Evolutionary conservation across 2,797 vertebrate genomes (phyloP).

Genomic region (Chrosomus eos): DNA sequence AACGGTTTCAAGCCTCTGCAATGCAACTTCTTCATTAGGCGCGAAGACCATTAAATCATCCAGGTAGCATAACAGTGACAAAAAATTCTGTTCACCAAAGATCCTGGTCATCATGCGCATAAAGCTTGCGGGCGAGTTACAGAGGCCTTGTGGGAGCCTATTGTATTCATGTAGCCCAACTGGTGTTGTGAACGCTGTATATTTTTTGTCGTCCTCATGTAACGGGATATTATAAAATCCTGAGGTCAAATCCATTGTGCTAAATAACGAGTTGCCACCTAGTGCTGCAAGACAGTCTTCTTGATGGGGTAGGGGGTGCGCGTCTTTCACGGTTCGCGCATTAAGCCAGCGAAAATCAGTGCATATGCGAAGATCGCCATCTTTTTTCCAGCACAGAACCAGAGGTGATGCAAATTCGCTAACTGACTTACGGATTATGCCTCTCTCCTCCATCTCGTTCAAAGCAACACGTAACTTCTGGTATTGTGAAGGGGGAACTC

Average conservation of each 20-base stretch:
- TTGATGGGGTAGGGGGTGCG: too few species aligned
- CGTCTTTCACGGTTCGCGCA: too few species aligned
- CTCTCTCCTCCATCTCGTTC: too few species aligned
- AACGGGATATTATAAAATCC: slow-evolving; percentile 4
- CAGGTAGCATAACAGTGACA: not conserved
- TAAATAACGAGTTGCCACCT: not conserved
- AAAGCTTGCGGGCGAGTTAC: too few species aligned
- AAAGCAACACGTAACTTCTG: too few species aligned
- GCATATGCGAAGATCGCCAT: not conserved
- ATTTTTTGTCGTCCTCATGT: not conserved
- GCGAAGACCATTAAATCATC: slow-evolving; percentile 11
- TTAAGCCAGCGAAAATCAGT: not conserved
- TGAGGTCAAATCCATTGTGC: not conserved
- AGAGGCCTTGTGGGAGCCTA: too few species aligned
- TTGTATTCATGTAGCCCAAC: too few species aligned
- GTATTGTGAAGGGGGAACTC: too few species aligned
- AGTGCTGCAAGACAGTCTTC: not conserved
- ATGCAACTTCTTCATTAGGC: not conserved
- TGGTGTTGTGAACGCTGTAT: too few species aligned
- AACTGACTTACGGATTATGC: not conserved
- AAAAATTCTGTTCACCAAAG: too few species aligned
- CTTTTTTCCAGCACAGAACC: slow-evolving; percentile 13
- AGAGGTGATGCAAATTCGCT: not conserved
- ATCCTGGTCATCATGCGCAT: too few species aligned
- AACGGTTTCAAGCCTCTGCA: not conserved